Conservation (phyloP, 2,888 invertebrate species). For the Sclerodermus sp. region DNA sequence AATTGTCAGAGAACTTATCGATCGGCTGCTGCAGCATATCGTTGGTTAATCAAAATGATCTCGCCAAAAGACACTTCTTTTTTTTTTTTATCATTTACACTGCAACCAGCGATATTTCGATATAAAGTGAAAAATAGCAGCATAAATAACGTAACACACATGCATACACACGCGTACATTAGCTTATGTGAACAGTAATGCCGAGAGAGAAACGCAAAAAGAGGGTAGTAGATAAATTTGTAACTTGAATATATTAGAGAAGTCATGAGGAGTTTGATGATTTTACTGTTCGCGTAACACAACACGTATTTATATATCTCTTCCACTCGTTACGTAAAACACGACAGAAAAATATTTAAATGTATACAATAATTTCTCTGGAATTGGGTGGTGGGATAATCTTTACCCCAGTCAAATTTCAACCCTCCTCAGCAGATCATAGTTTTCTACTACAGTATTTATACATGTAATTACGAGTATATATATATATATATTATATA, state of each 20-base stretch:
- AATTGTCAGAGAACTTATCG: neutral
- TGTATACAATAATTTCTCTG: neutral
- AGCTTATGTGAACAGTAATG: too few relatives aligned
- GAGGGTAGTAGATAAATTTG: too few relatives aligned
- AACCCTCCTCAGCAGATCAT: conserved; percentile 34
- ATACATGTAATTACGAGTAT: conserved; percentile 47
- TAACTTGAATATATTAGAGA: too few relatives aligned
- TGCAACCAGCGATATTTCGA: too few relatives aligned
- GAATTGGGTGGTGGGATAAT: conserved; percentile 21
- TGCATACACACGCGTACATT: neutral
- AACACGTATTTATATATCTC: neutral
- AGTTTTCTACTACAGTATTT: conserved; percentile 53
- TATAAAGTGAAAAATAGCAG: neutral
- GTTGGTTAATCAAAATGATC: conserved; percentile 27
- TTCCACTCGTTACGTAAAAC: neutral
- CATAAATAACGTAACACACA: conserved; percentile 3
- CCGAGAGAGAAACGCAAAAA: too few relatives aligned
- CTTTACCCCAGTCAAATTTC: conserved; percentile 13
- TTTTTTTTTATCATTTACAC: conserved; percentile 8
- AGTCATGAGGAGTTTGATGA: too few relatives aligned
- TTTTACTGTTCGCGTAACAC: too few relatives aligned
- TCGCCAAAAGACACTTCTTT: conserved; percentile 36
- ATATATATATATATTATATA: conserved; percentile 27
- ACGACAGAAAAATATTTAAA: conserved; percentile 1
- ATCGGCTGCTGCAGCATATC: conserved; percentile 1